Percentiles rank a stretch among this genome's conserved stretches.
phyloP scores from a whole-genome alignment of 2,888 invertebrate genomes.

The Tryphoninae sp. region DNA sequence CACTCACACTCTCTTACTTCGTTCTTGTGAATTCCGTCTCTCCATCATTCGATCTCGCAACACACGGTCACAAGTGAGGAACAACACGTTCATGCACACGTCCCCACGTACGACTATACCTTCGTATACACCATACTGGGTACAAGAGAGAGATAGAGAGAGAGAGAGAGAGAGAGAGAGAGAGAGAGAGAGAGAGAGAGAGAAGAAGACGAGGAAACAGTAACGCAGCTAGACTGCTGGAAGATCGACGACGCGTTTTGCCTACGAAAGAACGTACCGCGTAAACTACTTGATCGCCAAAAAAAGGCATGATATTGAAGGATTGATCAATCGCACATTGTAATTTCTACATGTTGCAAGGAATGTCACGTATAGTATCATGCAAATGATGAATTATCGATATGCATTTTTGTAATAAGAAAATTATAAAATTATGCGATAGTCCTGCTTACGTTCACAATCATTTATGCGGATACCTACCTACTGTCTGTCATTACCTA shows the following conservation, averaged over 20 bases:
- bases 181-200: too few relatives aligned
- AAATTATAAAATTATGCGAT: too few relatives aligned
- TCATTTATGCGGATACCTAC: too few relatives aligned
- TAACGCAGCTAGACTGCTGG: constrained; percentile 31
- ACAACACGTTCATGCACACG: constrained; percentile 56
- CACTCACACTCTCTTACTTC: constrained; percentile 27
- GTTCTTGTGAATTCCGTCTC: constrained; percentile 38
- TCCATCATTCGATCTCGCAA: constrained; percentile 45
- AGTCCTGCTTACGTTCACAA: too few relatives aligned
- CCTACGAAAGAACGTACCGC: constrained; percentile 53
- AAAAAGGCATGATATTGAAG: constrained; percentile 15
- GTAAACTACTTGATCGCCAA: constrained; percentile 21
- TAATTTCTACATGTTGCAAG: background rate
- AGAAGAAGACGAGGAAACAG: constrained; percentile 8
- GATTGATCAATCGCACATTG: background rate
- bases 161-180: background rate
- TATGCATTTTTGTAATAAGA: too few relatives aligned
- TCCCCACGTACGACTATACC: constrained; percentile 57
- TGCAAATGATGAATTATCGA: too few relatives aligned
- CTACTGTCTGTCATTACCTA: too few relatives aligned
- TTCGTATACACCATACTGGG: constrained; percentile 31
- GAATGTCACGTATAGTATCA: background rate
- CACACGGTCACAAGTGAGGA: constrained; percentile 49
- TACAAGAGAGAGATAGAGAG: constrained; percentile 1
- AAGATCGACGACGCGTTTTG: constrained; percentile 60